Conservation (phyloP, 2,797 vertebrate genomes). For the Sebastes jordani region DNA sequence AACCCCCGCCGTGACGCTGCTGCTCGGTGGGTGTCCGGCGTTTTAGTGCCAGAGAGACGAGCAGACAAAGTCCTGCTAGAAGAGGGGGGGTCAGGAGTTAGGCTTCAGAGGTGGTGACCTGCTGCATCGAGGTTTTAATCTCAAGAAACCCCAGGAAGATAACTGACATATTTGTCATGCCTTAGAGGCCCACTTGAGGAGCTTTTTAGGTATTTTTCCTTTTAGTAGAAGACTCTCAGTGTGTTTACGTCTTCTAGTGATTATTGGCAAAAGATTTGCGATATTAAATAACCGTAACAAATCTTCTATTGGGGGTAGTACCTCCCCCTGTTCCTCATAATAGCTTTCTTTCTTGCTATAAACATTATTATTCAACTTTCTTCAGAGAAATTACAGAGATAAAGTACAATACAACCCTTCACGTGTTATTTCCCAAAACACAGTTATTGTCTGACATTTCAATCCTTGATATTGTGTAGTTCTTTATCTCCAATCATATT, state of each 20-base stretch:
- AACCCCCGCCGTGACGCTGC: neutral
- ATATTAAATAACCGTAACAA: neutral
- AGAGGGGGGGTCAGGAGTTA: constrained; percentile 27
- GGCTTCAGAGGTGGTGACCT: constrained; percentile 3
- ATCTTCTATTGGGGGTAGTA: neutral
- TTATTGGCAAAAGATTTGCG: neutral
- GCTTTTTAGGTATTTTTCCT: neutral
- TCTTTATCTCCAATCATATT: neutral
- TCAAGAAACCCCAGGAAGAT: neutral
- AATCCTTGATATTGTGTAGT: neutral
- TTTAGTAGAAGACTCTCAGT: neutral
- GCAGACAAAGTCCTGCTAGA: constrained; percentile 9
- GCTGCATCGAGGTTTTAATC: constrained; percentile 1
- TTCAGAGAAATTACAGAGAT: neutral
- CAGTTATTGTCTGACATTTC: neutral
- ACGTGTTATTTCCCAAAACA: neutral
- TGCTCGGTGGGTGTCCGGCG: neutral
- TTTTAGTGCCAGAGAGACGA: constrained; percentile 16
- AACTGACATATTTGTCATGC: neutral
- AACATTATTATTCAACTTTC: neutral
- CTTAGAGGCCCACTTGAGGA: neutral
- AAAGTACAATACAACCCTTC: neutral
- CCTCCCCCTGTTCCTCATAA: neutral
- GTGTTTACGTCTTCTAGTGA: neutral
- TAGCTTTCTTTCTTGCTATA: neutral